Percentiles rank a stretch among this genome's conserved stretches.
phyloP scores from a whole-genome alignment of 2,113 vertebrate species.

The Patagioenas fasciata region DNA sequence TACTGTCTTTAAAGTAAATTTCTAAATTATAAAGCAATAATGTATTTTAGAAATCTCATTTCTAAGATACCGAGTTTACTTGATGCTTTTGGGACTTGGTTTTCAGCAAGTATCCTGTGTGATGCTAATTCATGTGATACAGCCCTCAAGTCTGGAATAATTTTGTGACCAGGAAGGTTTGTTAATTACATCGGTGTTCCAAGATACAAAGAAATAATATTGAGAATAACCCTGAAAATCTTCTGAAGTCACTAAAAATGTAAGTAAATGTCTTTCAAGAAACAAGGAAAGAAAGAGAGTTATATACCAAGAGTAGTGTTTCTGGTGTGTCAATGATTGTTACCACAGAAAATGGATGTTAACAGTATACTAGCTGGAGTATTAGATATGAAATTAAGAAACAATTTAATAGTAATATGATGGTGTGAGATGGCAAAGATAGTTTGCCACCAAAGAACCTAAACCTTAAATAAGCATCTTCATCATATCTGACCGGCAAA shows the following conservation, averaged over 20 bases:
- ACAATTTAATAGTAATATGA: not conserved
- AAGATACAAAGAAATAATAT: not conserved
- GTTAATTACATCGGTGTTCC: not conserved
- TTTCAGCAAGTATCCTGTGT: not conserved
- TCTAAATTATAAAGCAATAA: not conserved
- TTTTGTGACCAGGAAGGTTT: not conserved
- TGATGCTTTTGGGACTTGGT: not conserved
- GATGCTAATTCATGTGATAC: not conserved
- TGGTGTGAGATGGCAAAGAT: not conserved
- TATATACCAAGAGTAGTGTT: not conserved
- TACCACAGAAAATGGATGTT: not conserved
- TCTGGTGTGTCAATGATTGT: not conserved
- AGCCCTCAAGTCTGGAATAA: not conserved
- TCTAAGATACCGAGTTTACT: not conserved
- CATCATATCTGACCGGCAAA: not conserved
- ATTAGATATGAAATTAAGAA: not conserved
- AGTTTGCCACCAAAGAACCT: not conserved
- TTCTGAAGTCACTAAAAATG: not conserved
- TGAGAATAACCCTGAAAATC: not conserved
- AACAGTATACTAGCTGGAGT: not conserved
- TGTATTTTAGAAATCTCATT: not conserved
- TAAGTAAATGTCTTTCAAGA: not conserved
- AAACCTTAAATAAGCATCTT: not conserved
- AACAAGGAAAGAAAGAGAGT: not conserved
- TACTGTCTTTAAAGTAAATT: not conserved